These are phyloP conservation scores for Tetranychus cinnabarinus DNA, from an alignment of 1,140 invertebrate genomes.

Conservation along the genomic window DNA sequence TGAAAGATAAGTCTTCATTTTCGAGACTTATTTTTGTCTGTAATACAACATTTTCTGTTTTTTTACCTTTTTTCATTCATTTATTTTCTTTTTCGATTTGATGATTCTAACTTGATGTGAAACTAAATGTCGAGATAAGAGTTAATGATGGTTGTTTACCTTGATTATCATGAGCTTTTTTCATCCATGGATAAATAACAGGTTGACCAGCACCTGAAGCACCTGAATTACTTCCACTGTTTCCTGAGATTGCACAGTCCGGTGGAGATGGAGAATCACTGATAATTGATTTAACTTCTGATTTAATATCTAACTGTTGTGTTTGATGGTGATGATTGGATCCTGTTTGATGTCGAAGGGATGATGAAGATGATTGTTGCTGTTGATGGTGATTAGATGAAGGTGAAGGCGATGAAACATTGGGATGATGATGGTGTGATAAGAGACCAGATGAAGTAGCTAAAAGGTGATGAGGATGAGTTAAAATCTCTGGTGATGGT, in stretches of 20 bases:
- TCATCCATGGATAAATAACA: conserved; percentile 96
- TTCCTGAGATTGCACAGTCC: conserved; percentile 12
- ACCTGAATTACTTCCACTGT: conserved; percentile 9
- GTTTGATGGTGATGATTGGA: no score
- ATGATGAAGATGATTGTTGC: background rate
- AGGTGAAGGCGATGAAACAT: background rate
- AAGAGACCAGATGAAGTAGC: background rate
- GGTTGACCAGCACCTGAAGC: conserved; percentile 34
- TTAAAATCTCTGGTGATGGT: background rate
- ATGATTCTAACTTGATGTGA: no score
- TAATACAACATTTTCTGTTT: no score
- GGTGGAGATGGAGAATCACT: conserved; percentile 7
- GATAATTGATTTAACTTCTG: no score
- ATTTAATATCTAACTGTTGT: no score
- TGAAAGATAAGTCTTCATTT: no score
- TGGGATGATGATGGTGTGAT: background rate
- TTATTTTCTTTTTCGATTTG: no score
- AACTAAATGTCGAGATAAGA: no score
- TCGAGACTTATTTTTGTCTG: no score
- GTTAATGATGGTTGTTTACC: conserved; percentile 6
- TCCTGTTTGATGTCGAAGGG: background rate
- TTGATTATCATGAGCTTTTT: conserved; percentile 66
- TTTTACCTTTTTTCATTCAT: no score
- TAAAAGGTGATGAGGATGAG: background rate
- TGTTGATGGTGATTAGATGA: background rate